Percentiles rank a stretch among this genome's conserved stretches.
These are phyloP conservation scores for Urocitellus parryii DNA, from an alignment of 2,113 vertebrate species.

Conservation along the genomic window DNA sequence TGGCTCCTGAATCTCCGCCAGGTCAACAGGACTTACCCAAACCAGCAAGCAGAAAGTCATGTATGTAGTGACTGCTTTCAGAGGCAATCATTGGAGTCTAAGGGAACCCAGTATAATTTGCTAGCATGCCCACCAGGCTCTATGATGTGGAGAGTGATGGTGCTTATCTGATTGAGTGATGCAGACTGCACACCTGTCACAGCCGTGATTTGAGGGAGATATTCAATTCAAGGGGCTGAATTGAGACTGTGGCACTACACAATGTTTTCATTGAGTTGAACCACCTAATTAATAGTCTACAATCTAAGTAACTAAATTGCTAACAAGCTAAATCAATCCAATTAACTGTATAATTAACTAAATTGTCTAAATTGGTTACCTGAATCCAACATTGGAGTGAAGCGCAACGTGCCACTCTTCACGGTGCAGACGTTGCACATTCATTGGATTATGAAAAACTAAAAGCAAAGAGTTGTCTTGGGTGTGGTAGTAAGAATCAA, in stretches of 20 bases:
- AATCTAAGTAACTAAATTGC: neutral
- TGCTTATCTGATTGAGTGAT: neutral
- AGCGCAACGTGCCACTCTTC: constrained; percentile 91
- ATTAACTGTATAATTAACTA: neutral
- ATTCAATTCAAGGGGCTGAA: neutral
- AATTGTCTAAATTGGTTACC: constrained; percentile 85
- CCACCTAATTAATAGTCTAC: neutral
- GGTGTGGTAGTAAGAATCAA: constrained; percentile 91
- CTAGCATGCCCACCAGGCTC: neutral
- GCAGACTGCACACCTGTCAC: neutral
- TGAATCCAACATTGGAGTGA: constrained; percentile 95
- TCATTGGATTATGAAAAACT: constrained; percentile 95
- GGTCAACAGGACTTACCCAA: neutral
- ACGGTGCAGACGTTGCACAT: constrained; percentile 83
- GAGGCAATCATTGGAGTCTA: neutral
- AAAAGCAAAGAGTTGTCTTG: constrained; percentile 91
- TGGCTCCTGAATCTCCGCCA: neutral
- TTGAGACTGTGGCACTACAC: neutral
- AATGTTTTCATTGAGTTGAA: constrained; percentile 37
- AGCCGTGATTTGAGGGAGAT: neutral
- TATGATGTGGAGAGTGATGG: neutral
- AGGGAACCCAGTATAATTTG: neutral
- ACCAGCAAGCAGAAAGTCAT: neutral
- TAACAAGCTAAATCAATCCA: neutral
- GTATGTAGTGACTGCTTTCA: neutral